Evolutionary conservation across 2,113 vertebrate species (phyloP).

Genomic region (Beaufortia kweichowensis): DNA sequence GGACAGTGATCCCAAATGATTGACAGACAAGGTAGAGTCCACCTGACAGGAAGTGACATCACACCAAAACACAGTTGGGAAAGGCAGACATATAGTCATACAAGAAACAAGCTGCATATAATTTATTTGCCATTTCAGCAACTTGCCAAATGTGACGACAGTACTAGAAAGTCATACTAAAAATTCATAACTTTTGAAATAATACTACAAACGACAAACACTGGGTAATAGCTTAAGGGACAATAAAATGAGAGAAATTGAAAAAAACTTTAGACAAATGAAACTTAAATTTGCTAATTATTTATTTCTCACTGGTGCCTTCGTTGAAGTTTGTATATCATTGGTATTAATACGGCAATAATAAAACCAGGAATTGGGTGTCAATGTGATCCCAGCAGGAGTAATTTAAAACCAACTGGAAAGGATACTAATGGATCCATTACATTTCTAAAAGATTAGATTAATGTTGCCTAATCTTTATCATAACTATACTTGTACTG

Average conservation of each 20-base stretch:
- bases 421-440: not conserved
- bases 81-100: conserved; percentile 3
- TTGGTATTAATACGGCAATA: too few relatives aligned
- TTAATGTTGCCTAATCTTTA: too few relatives aligned
- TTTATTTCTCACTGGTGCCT: too few relatives aligned
- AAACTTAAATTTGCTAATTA: not conserved
- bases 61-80: conserved; percentile 11
- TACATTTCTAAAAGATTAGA: too few relatives aligned
- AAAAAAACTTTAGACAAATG: not conserved
- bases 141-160: conserved; percentile 2
- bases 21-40: conserved; percentile 5
- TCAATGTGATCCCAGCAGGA: not conserved
- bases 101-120: not conserved
- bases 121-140: conserved; percentile 36
- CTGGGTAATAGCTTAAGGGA: not conserved
- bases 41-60: not conserved
- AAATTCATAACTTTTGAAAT: not conserved
- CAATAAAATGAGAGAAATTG: not conserved
- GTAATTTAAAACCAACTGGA: not conserved
- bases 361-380: not conserved
- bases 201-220: not conserved
- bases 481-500: not conserved
- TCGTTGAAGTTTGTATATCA: not conserved
- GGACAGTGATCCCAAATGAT: conserved; percentile 6
- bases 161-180: conserved; percentile 1